Evolutionary conservation across 2,113 vertebrate species (phyloP).

Genomic region (mouse (Mus musculus)): DNA sequence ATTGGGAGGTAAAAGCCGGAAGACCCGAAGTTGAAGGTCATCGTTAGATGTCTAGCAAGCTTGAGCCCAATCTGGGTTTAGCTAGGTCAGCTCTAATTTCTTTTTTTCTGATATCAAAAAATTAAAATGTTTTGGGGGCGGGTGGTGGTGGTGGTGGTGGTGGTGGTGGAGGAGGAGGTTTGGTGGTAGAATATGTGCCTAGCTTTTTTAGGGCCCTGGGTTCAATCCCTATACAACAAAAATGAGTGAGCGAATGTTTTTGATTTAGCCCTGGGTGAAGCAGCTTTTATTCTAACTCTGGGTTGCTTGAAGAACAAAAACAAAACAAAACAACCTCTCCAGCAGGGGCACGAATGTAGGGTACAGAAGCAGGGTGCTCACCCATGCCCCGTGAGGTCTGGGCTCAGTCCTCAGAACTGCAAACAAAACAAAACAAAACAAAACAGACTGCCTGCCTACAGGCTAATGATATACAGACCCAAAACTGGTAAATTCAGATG

Average conservation of each 20-base stretch:
- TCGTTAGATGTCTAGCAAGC: no score
- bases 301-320: background rate
- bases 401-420: background rate
- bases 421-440: background rate
- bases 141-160: no score
- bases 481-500: background rate
- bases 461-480: background rate
- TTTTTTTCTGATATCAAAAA: background rate
- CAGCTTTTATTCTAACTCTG: background rate
- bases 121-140: background rate
- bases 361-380: background rate
- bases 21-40: background rate
- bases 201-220: background rate
- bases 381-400: background rate
- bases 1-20: background rate
- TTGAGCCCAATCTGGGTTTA: background rate
- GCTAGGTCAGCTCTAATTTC: background rate
- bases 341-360: background rate
- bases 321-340: background rate
- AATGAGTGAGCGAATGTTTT: background rate
- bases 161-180: background rate
- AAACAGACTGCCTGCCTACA: background rate
- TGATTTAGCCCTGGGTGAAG: background rate
- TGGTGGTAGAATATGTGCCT: background rate
- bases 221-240: background rate